These are phyloP conservation scores for Nymphalis urticae DNA, from an alignment of 2,888 invertebrate species.

Conservation along the genomic window DNA sequence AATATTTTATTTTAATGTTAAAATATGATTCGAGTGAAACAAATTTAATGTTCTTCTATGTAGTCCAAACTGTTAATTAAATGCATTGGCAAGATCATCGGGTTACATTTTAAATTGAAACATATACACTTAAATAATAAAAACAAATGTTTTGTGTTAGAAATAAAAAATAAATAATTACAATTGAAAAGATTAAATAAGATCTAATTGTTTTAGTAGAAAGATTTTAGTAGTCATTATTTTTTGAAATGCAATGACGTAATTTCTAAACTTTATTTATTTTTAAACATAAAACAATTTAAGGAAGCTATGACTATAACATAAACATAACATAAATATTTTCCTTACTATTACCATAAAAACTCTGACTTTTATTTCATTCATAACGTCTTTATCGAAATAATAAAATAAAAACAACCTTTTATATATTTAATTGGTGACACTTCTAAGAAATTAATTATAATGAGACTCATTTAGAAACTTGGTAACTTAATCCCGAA, in stretches of 20 bases:
- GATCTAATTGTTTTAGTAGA: not conserved
- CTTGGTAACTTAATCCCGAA: conserved; percentile 30
- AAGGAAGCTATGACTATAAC: too few species aligned
- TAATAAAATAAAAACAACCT: conserved; percentile 6
- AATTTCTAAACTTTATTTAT: not conserved
- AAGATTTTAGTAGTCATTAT: not conserved
- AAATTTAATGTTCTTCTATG: too few species aligned
- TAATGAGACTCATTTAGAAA: conserved; percentile 44
- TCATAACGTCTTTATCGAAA: conserved; percentile 9
- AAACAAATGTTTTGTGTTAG: too few species aligned
- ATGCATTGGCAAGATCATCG: too few species aligned
- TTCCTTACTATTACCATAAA: not conserved
- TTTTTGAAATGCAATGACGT: not conserved
- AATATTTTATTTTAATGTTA: too few species aligned
- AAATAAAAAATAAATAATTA: too few species aligned
- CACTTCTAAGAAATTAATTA: conserved; percentile 46
- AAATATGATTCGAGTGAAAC: too few species aligned
- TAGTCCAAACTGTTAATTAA: too few species aligned
- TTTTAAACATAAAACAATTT: too few species aligned
- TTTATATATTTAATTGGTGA: conserved; percentile 38
- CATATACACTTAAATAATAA: too few species aligned
- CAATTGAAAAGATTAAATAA: not conserved
- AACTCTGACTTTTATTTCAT: not conserved
- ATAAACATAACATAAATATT: too few species aligned
- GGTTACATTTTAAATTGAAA: too few species aligned